Evolutionary conservation across 37 sponge, comb jelly and placozoan species (phyloP).

Genomic region (Diacarnus erythraeanus): DNA sequence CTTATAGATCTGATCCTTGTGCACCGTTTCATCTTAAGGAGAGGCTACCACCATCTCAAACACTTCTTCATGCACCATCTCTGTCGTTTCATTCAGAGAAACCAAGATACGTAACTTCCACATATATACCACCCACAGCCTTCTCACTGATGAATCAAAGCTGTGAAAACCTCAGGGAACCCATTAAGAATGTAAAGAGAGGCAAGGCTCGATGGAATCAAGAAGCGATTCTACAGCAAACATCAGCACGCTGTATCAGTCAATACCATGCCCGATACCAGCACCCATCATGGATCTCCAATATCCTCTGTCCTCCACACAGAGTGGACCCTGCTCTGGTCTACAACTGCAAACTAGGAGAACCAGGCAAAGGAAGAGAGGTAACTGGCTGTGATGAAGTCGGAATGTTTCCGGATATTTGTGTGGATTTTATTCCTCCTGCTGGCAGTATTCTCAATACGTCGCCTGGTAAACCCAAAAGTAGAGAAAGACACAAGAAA

Average conservation of each 20-base stretch:
- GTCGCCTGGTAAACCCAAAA: background rate
- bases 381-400: background rate
- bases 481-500: background rate
- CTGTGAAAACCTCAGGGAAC: background rate
- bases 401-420: background rate
- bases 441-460: background rate
- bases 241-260: background rate
- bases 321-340: background rate
- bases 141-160: background rate
- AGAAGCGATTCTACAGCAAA: background rate
- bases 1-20: too few species aligned
- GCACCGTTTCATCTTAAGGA: too few species aligned
- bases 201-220: background rate
- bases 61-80: too few species aligned
- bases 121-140: background rate
- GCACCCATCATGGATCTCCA: conserved; percentile 1
- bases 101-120: background rate
- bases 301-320: background rate
- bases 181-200: background rate
- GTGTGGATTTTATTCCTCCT: background rate
- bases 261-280: background rate
- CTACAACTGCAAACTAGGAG: background rate
- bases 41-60: too few species aligned
- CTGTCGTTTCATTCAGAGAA: too few species aligned
- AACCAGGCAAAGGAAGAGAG: background rate